Base-by-base conservation (phyloP, 1,140 invertebrate genomes). In the Macrocentrus cingulum region DNA sequence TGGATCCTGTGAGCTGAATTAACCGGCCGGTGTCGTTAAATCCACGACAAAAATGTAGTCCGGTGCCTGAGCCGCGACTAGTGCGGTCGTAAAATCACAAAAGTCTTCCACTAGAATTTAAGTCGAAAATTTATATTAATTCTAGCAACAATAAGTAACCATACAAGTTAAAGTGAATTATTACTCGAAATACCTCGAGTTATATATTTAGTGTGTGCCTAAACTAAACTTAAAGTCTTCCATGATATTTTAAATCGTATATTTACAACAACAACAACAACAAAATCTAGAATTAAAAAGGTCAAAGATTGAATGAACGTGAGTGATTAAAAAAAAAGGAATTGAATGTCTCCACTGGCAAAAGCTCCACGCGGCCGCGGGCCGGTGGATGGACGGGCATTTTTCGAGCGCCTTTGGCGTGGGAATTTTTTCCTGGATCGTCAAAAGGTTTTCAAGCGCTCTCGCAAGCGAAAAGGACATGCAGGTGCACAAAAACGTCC, bases 341-440 rank as follows among this genome's bases (percentile, higher is more conserved):
- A n/a, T n/a, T n/a, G n/a, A n/a, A 77, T 75, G 70, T 67, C 73
- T 16, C 60, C 63, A 25, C 57, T 65, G 39, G 62, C 65, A 23
- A 75, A 72, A 63, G 60, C 67, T 36, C 71, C 74, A 20, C 68
- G 76, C 15, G 76, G 76, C 56, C 72, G 76, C 0, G 76, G 76
- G 29, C 76, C 76, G 2, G 69, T 75, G 2, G 76, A 79, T 18
- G 76, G 76, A 4, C 66, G 73, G 15, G 76, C 76, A 7, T 77
- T 79, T 48, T 79, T 79, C 53, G 76, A 79, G 48, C 66, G 73
- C 0, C 64, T 79, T 0, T 79, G 76, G 76, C 58, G 73, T 15
- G 76, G 76, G 0, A 77, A 76, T 62, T 75, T 75, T 13, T 73
- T 77, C 19, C 60, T 76, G 36, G 75, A 79, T 18, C 67, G 75